Conservation (phyloP, 1,140 invertebrate species). For the Trachymyrmex septentrionalis region DNA sequence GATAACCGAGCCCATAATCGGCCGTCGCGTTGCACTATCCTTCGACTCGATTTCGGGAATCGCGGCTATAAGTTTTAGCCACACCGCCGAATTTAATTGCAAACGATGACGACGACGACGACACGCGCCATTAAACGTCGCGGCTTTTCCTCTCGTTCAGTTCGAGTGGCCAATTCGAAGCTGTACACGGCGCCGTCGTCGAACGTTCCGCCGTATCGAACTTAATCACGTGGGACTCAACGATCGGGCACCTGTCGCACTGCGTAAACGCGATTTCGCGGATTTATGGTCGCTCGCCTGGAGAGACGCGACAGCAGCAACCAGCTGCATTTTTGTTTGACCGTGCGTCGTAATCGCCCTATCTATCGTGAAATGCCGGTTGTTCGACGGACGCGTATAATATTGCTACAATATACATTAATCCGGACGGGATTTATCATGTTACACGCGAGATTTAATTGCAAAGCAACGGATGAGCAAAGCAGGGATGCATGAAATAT, state of each 20-base stretch:
- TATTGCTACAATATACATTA: constrained; percentile 71
- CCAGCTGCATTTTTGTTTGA: constrained; percentile 24
- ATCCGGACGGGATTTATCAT: constrained; percentile 68
- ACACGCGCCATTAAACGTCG: constrained; percentile 55
- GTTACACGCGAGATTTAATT: constrained; percentile 58
- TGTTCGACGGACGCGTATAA: constrained; percentile 58
- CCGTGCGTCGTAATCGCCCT: constrained; percentile 11
- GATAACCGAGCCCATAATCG: constrained; percentile 40
- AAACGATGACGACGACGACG: neutral
- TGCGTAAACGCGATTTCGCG: constrained; percentile 7
- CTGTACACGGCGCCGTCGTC: neutral
- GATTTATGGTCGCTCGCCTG: constrained; percentile 33
- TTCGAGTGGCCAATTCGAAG: neutral
- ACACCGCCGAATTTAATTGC: constrained; percentile 40
- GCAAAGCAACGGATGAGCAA: constrained; percentile 57
- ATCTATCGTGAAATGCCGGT: constrained; percentile 64
- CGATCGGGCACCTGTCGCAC: constrained; percentile 15
- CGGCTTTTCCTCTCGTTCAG: constrained; percentile 44
- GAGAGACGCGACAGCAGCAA: constrained; percentile 8
- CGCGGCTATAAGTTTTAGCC: constrained; percentile 13
- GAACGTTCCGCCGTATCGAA: constrained; percentile 44
- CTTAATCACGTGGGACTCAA: constrained; percentile 23
- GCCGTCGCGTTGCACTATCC: neutral
- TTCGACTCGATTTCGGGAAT: constrained; percentile 27
- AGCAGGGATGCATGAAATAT: constrained; percentile 45